phyloP scores from a whole-genome alignment of 2,888 invertebrate species.

The Ophion ventricosus region DNA sequence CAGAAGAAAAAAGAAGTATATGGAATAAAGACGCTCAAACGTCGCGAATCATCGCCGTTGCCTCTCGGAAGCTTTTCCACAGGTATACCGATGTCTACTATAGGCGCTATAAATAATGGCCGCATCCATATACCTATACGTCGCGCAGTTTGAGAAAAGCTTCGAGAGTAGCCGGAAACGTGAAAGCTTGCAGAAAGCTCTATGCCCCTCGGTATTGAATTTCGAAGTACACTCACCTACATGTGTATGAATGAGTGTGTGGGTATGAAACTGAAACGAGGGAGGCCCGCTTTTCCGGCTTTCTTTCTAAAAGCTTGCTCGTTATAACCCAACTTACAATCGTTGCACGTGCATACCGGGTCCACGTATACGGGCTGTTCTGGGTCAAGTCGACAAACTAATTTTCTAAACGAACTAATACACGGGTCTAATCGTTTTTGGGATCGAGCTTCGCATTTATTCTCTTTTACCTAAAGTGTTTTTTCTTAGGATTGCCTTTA shows the following conservation, averaged over 20 bases:
- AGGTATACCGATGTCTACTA: conserved; percentile 11
- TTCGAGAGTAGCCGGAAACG: conserved; percentile 51
- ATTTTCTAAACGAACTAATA: neutral
- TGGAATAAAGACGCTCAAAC: conserved; percentile 51
- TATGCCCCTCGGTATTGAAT: conserved; percentile 47
- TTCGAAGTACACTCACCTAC: conserved; percentile 21
- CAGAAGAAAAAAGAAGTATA: neutral
- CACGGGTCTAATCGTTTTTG: too few species aligned
- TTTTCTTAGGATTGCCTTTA: too few species aligned
- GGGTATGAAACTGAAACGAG: neutral
- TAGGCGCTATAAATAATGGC: conserved; percentile 15
- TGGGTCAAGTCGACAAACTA: neutral
- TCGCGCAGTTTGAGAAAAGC: conserved; percentile 28
- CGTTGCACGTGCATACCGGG: conserved; percentile 9
- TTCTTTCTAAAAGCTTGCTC: conserved; percentile 38
- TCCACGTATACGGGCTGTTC: conserved; percentile 5
- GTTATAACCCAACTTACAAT: conserved; percentile 27
- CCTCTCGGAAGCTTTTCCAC: conserved; percentile 44
- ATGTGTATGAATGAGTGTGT: neutral
- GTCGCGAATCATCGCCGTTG: conserved; percentile 33
- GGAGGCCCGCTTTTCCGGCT: conserved; percentile 13
- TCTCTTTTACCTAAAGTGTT: too few species aligned
- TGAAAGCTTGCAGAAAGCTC: conserved; percentile 55
- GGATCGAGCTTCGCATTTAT: too few species aligned
- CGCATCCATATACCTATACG: conserved; percentile 13